Percentiles rank a stretch among this genome's conserved stretches.
These are phyloP conservation scores for Peromyscus attwateri DNA, from an alignment of 2,797 vertebrate species.

Conservation along the genomic window DNA sequence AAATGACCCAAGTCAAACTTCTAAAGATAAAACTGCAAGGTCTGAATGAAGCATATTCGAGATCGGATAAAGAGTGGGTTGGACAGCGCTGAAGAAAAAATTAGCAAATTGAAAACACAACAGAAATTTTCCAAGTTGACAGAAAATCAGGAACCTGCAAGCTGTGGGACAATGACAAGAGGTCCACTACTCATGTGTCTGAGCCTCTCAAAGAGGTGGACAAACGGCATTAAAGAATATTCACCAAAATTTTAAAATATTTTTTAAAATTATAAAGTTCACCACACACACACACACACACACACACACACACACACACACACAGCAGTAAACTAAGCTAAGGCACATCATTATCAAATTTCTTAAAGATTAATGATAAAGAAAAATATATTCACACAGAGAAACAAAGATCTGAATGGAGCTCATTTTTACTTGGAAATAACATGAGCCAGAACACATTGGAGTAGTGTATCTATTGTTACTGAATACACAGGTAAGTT, in stretches of 20 bases:
- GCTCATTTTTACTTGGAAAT: conserved; percentile 27
- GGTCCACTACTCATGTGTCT: background rate
- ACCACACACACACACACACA: too few species aligned
- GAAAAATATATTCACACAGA: background rate
- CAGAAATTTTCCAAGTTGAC: conserved; percentile 42
- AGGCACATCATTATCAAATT: conserved; percentile 27
- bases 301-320: background rate
- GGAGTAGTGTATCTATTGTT: background rate
- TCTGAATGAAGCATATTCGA: conserved; percentile 7
- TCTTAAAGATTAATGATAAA: conserved; percentile 37
- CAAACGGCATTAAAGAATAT: background rate
- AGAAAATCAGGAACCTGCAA: background rate
- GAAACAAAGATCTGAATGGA: background rate
- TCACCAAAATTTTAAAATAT: background rate
- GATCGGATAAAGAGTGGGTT: conserved; percentile 1
- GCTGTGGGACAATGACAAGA: background rate
- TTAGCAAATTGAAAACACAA: conserved; percentile 35
- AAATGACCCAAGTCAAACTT: conserved; percentile 55
- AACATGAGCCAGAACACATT: background rate
- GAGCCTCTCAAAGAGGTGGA: background rate
- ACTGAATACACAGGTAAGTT: background rate
- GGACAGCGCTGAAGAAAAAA: conserved; percentile 43
- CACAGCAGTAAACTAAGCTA: background rate
- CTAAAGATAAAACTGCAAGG: conserved; percentile 36
- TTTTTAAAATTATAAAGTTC: conserved; percentile 66